Base-by-base conservation (phyloP, 2,797 vertebrate species). In the Xenentodon cancila region DNA sequence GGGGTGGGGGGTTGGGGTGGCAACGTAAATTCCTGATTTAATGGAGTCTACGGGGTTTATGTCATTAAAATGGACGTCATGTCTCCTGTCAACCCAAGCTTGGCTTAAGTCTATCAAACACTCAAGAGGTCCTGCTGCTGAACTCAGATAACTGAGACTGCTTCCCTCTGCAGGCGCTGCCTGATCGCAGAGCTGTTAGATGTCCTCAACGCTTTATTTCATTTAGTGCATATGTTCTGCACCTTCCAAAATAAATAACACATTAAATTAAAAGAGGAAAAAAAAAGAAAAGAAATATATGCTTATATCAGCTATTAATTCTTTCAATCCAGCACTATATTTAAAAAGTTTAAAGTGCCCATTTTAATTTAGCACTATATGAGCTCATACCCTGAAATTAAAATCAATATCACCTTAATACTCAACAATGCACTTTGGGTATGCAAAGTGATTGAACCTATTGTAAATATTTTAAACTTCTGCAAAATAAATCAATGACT, bases 81-180 rank as follows among this genome's bases (percentile, higher is more conserved):
- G 81, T 88, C 70, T 76, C 71, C 68, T 79, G 80, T 88, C 80
- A 79, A 45, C 9, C 34, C 61, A 27, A 53, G 59, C 65, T 83
- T 19, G 61, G 52, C 68, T 12, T 16, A 48, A 30, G 48, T 75
- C 73, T 20, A 46, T 82, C 64, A 79, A 40, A 62, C 40, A 53
- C 55, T 69, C 53, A 43, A 64, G 34, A 61, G 34, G 68, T 49
- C 7, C 32, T 32, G 17, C 22, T 32, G 9, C 37, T 21, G 19
- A 48, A 15, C 19, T 52, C 30, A 48, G 32, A n/a, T 6, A 48
- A 30, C 19, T 20, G 43, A 47, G 20, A 8, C 15, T 30, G 17
- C 43, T 6, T 8, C n/a, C 17, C 27, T 6, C 13, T 15, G 12
- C 34, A 37, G 34, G 43, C 18, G 61, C 25, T 43, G n/a, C 44